These are phyloP conservation scores for Sebastolobus altivelis DNA, from an alignment of 2,797 vertebrate species.

Conservation along the genomic window DNA sequence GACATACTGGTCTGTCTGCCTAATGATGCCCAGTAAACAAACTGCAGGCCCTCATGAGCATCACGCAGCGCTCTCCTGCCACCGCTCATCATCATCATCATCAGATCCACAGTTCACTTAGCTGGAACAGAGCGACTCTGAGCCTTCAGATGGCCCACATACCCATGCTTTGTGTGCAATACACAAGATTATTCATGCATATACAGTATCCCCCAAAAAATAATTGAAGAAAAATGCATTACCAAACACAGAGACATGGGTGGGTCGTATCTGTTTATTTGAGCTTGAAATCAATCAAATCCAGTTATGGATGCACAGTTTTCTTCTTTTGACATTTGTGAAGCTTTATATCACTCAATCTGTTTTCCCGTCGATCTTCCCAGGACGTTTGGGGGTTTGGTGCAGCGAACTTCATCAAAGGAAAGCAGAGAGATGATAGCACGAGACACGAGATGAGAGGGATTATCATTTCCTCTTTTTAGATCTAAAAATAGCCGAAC, in stretches of 20 bases:
- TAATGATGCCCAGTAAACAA: slow-evolving; percentile 8
- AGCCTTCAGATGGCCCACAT: slow-evolving; percentile 19
- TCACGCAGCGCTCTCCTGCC: neutral
- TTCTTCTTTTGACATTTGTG: neutral
- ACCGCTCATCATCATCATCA: neutral
- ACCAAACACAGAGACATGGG: neutral
- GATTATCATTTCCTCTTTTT: slow-evolving; percentile 56
- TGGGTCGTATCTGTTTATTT: neutral
- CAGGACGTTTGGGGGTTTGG: neutral
- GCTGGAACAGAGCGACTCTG: slow-evolving; percentile 17
- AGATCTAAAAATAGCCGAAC: slow-evolving; percentile 58
- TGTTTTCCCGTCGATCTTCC: neutral
- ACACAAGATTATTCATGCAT: neutral
- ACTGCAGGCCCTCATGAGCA: neutral
- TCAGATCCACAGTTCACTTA: neutral
- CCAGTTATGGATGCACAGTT: neutral
- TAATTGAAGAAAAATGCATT: neutral
- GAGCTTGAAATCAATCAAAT: neutral
- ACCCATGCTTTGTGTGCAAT: neutral
- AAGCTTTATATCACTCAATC: neutral
- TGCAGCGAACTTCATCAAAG: slow-evolving; percentile 13
- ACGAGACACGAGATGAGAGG: slow-evolving; percentile 23
- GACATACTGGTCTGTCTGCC: neutral
- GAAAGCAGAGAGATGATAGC: slow-evolving; percentile 9
- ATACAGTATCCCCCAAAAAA: neutral